Base-by-base conservation (phyloP, 2,113 vertebrate genomes). In the Cromileptes altivelis region DNA sequence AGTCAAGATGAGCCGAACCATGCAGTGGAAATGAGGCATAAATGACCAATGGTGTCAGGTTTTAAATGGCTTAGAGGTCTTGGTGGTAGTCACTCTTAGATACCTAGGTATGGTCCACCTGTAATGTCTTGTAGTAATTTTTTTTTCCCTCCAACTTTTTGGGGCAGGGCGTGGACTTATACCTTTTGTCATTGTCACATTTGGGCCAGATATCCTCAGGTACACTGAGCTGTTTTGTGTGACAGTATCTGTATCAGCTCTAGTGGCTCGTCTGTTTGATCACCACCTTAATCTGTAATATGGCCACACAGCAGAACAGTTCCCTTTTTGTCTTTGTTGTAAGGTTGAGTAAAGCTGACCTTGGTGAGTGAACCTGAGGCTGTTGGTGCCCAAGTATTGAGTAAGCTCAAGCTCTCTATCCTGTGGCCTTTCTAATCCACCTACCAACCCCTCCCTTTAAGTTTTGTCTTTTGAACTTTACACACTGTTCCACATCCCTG, bases 381-480 rank as follows among this genome's bases (percentile, higher is more conserved):
- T 65, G n/a, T 81, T 75, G 68, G 71, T 75, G 60, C n/a, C 62
- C n/a, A 76, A 37, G 49, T 74, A 8, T 52, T 70, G 49, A 71
- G 37, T 14, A 64, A 57, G 45, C 42, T 79, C 18, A 49, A 45
- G 18, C 37, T 63, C 33, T 27, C 19, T 63, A 49, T 62, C 45
- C 21, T 53, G n/a, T 21, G 30, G 56, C 75, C 25, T 75, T 40
- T 81, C 25, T 70, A 49, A 77, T 85, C 68, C 50, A 49, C 45
- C 56, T 81, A 56, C 2, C 21, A 55, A 30, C 33, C 14, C 37
- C 61, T 61, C 6, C 23, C 13, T 50, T 33, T 23, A 30, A 40
- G 1, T 76, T 13, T 62, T 25, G 12, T 60, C 6, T 45, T 61
- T 69, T 33, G 60, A 70, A 7, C 2, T 30, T 69, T 70, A 25